Evolutionary conservation across 37 sponge, comb jelly and placozoan species (phyloP).

Genomic region (Cladorhizidae sp.): DNA sequence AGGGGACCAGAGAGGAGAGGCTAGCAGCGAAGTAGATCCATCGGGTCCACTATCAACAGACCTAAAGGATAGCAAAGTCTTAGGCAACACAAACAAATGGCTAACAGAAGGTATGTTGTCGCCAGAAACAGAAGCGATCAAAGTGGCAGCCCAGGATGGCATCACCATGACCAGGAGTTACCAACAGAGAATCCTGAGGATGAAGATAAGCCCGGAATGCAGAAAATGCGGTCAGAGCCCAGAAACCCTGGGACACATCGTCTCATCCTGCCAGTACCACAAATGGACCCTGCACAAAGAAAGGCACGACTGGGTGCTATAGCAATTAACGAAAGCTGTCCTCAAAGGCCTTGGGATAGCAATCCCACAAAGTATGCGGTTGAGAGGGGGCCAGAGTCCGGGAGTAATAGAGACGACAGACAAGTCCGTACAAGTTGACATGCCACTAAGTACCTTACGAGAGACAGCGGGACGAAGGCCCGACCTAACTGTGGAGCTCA

Average conservation of each 20-base stretch:
- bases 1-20: background rate
- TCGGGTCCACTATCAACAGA: background rate
- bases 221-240: background rate
- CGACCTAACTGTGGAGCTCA: too few species aligned
- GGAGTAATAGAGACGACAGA: background rate
- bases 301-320: conserved; percentile 12
- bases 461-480: too few species aligned
- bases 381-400: background rate
- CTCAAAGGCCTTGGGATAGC: background rate
- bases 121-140: background rate
- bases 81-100: background rate
- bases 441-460: background rate
- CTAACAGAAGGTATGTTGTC: background rate
- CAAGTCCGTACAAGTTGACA: background rate
- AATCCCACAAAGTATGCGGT: background rate
- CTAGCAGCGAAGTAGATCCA: background rate
- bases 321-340: background rate
- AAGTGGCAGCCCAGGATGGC: conserved; percentile 32
- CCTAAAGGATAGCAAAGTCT: background rate
- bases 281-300: background rate
- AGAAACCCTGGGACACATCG: conserved; percentile 4
- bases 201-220: background rate
- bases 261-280: background rate
- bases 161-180: conserved; percentile 5
- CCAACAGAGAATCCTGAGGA: background rate